Conservation (phyloP, 2,797 vertebrate genomes). For the Novumbra hubbsi region DNA sequence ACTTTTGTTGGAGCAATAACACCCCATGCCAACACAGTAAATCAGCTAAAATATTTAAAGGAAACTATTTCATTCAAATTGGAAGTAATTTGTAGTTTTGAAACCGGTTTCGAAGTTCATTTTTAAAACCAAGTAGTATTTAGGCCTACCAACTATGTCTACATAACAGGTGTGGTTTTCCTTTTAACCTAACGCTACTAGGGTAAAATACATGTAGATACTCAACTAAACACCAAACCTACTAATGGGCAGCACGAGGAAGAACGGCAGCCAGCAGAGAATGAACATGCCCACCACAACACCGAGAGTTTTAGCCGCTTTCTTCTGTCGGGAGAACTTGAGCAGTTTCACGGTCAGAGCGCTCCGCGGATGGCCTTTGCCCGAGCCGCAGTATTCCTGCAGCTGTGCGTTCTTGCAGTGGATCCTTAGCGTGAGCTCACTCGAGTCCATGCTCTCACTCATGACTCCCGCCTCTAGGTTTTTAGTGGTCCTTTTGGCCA, state of each 20-base stretch:
- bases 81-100: too few species aligned
- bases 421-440: slow-evolving; percentile 89
- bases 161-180: not conserved
- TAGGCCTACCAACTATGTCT: not conserved
- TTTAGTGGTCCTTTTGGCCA: slow-evolving; percentile 92
- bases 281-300: slow-evolving; percentile 97
- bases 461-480: slow-evolving; percentile 93
- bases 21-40: too few species aligned
- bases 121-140: too few species aligned
- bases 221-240: slow-evolving; percentile 53
- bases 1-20: too few species aligned
- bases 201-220: not conserved
- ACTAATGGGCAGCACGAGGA: slow-evolving; percentile 91
- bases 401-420: slow-evolving; percentile 84
- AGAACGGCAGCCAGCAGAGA: slow-evolving; percentile 96
- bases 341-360: slow-evolving; percentile 87
- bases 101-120: too few species aligned
- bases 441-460: slow-evolving; percentile 87
- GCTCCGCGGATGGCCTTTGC: slow-evolving; percentile 75
- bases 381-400: slow-evolving; percentile 69
- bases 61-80: too few species aligned
- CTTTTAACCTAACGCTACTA: not conserved
- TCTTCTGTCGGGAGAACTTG: slow-evolving; percentile 96
- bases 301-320: slow-evolving; percentile 93
- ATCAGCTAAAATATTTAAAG: too few species aligned